Evolutionary conservation across 2,888 invertebrate species (phyloP), one percentile per base, ranked within the genome.

Genomic region (Leucophora obtusa): DNA sequence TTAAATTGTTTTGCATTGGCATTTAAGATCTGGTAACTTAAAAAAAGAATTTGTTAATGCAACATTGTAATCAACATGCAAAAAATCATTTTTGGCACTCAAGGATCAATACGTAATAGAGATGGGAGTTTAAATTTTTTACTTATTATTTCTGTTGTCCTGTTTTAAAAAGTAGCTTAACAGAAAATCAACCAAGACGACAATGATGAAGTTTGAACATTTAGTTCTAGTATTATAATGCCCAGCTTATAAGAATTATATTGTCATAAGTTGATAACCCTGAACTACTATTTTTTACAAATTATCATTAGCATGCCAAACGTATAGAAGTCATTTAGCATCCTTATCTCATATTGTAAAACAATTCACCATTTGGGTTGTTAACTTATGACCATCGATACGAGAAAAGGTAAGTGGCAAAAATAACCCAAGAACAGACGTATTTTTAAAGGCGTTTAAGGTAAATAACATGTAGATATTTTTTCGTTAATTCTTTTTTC

Each of bases 381-480:
- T 6, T 7, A 28, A 28, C 4, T 28, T 28, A 28, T 28, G 7
- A 28, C 28, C 28, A 28, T 28, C 43, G n/a, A n/a, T 14, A n/a
- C 15, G 43, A 3, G n/a, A 10, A n/a, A 47, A 47, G 14, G 43
- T 47, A n/a, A 47, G 43, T 47, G n/a, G n/a, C 14, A n/a, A 47
- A 47, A 28, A 56, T 15, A 56, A 0, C 5, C 7, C 6, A 14
- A 24, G 11, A 24, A 28, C 28, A 28, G 28, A 56, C 14, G n/a
- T 14, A 43, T 2, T 28, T 47, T 14, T n/a, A 47, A 47, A n/a
- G n/a, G 43, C n/a, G 43, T 6, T 14, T 47, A n/a, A 71, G 53
- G 35, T 38, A 50, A 60, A 74, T 35, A 70, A 43, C 59, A 63
- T 72, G 72, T 24, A 63, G 63, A 54, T 72, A 59, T 58, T 38